Conservation (phyloP, 2,888 invertebrate species). For the Drosophila greeni region DNA sequence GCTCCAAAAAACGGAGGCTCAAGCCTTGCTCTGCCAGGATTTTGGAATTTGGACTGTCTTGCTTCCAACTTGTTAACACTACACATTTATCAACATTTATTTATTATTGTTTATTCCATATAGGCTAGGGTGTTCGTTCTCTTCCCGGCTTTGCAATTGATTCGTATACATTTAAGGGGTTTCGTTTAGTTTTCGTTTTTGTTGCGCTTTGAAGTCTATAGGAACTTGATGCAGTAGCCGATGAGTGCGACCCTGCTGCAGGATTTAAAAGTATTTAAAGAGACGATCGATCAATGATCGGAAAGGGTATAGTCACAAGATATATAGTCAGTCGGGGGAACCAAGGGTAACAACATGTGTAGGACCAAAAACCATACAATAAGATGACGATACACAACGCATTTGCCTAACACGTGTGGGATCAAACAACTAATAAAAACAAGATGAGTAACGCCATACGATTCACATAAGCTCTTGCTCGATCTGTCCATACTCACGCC, state of each 20-base stretch:
- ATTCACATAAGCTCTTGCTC: neutral
- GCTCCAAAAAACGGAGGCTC: constrained; percentile 13
- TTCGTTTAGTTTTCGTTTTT: constrained; percentile 23
- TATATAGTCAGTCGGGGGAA: constrained; percentile 17
- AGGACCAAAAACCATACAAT: neutral
- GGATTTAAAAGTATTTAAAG: constrained; percentile 23
- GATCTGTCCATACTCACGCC: neutral
- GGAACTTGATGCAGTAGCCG: constrained; percentile 58
- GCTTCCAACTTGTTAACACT: constrained; percentile 61
- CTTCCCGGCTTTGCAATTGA: constrained; percentile 19
- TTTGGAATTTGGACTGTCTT: constrained; percentile 25
- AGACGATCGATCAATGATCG: neutral
- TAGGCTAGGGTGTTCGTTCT: constrained; percentile 36
- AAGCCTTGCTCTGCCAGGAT: constrained; percentile 47
- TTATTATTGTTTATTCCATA: constrained; percentile 47
- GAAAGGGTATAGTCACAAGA: constrained; percentile 3
- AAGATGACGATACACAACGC: neutral
- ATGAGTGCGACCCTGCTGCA: constrained; percentile 19
- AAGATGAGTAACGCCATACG: neutral
- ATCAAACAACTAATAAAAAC: neutral
- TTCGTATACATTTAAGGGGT: constrained; percentile 55
- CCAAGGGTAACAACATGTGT: neutral
- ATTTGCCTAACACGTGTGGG: neutral
- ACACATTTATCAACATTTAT: constrained; percentile 73
- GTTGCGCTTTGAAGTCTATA: constrained; percentile 50